phyloP scores from a whole-genome alignment of 2,113 vertebrate species.

The Burhinus oedicnemus region DNA sequence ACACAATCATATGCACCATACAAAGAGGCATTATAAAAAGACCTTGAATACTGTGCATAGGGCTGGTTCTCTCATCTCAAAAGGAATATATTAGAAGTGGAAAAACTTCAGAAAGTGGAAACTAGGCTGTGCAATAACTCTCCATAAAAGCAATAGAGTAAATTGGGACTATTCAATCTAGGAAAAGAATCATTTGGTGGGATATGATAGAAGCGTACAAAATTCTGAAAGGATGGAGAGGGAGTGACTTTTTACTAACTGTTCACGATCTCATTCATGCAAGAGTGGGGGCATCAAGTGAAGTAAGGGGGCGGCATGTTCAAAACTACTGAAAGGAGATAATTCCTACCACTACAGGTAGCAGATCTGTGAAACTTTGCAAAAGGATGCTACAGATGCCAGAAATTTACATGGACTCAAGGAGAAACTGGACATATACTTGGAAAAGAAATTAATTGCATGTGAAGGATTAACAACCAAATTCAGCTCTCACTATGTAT shows the following conservation, averaged over 20 bases:
- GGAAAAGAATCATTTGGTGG: background rate
- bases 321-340: background rate
- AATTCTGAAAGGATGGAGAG: background rate
- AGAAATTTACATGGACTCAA: background rate
- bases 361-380: background rate
- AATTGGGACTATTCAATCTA: background rate
- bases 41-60: background rate
- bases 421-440: background rate
- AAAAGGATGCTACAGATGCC: background rate
- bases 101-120: background rate
- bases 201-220: background rate
- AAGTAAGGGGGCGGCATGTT: background rate
- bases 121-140: background rate
- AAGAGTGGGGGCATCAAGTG: background rate
- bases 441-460: background rate
- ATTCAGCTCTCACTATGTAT: background rate
- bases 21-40: background rate
- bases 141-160: background rate
- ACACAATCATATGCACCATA: background rate
- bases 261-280: background rate
- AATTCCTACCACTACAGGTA: background rate
- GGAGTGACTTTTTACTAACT: background rate
- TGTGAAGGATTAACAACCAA: background rate
- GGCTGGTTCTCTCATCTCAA: background rate
- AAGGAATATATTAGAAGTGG: background rate